Base-by-base conservation (phyloP, 2,888 invertebrate species). In the Volucella bombylans region DNA sequence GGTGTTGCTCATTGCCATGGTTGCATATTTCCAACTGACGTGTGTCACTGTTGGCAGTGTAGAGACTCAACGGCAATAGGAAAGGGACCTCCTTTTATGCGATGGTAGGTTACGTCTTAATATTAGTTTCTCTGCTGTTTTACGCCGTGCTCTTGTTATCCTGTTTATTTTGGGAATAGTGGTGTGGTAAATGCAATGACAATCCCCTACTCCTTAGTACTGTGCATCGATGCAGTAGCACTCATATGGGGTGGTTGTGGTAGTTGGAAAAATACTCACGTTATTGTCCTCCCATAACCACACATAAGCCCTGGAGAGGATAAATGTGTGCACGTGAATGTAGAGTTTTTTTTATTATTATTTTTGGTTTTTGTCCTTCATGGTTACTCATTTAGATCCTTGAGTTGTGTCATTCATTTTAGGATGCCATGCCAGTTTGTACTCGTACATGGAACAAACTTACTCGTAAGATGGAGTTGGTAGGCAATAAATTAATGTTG, bases 341-440 rank as follows among this genome's bases (percentile, higher is more conserved):
- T 49, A 18, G 47, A 12, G 23, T 38, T 39, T 64, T 45, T 14
- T 39, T 65, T 64, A 39, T 31, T 43, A 59, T 64, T 55, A 14
- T 68, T 45, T 52, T 59, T 31, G 71, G 31, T 31, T 31, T 31
- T 31, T 31, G 31, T 31, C 31, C 4, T 31, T 31, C 31, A 31
- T 31, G 31, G 31, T 31, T 31, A 31, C 81, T 81, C 81, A 74
- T 83, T 83, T 76, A 57, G 81, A 71, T 65, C 69, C 74, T 67
- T 81, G 74, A 81, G 80, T 74, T 81, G 80, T 83, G 74, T 76
- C 74, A 81, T 81, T 83, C 67, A 83, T 83, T 81, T 80, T 76
- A 43, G 78, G 62, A 49, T 43, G 45, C 52, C 31, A 82, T 71
- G 65, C 52, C 69, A 55, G 41, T 18, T 31, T 31, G 15, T 61